Conservation (phyloP, 2,888 invertebrate genomes). For the Yponomeuta cagnagella region DNA sequence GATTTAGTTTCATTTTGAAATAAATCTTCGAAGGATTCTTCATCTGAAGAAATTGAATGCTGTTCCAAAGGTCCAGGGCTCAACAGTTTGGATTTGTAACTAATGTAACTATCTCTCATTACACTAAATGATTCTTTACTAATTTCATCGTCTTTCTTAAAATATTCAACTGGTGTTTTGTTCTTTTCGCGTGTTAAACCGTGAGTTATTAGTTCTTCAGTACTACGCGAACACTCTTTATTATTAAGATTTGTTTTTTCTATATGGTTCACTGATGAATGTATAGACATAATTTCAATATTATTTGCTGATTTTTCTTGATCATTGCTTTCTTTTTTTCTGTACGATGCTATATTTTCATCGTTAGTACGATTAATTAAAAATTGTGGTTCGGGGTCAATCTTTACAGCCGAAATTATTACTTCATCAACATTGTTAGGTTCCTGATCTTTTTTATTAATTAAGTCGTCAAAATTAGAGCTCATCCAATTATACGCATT, state of each 20-base stretch:
- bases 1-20: conserved; percentile 20
- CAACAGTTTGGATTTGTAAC: conserved; percentile 48
- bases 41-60: conserved; percentile 34
- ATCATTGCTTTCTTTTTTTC: not conserved
- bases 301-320: not conserved
- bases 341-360: conserved; percentile 28
- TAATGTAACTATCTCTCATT: conserved; percentile 40
- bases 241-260: no score
- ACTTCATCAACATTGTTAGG: conserved; percentile 19
- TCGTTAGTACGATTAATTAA: conserved; percentile 20
- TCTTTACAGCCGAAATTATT: conserved; percentile 26
- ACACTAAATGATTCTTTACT: conserved; percentile 37
- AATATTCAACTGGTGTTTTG: not conserved
- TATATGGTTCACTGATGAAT: not conserved
- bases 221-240: no score
- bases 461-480: conserved; percentile 10
- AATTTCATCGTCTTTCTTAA: not conserved
- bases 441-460: conserved; percentile 13
- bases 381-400: conserved; percentile 32
- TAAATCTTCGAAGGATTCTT: conserved; percentile 11
- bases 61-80: conserved; percentile 41
- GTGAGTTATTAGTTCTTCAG: no score
- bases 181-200: no score
- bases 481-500: not conserved
- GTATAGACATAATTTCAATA: not conserved